A percentile compares a stretch with the other conserved stretches of the same genome.
Conservation (phyloP, 2,797 vertebrate species). For the Nannoperca obscura region DNA sequence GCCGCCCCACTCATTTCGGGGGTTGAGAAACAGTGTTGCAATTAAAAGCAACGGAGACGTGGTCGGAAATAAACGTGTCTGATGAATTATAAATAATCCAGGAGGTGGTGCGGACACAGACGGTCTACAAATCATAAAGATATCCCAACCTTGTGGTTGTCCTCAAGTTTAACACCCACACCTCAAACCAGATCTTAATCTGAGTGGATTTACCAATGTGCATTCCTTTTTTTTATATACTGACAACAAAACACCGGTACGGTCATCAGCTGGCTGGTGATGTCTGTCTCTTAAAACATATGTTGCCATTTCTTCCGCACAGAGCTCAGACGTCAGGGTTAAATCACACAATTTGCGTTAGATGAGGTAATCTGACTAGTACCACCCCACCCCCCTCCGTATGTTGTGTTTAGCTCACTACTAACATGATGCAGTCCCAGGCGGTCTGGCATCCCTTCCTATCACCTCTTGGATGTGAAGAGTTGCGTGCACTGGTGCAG, state of each 20-base stretch:
- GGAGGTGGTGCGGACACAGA: constrained; percentile 17
- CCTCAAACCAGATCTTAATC: constrained; percentile 22
- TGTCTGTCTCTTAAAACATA: neutral
- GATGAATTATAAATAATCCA: constrained; percentile 48
- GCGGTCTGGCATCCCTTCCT: constrained; percentile 31
- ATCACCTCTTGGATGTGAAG: constrained; percentile 18
- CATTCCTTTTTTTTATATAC: neutral
- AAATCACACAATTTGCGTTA: constrained; percentile 68
- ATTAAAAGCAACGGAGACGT: neutral
- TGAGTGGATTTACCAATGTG: constrained; percentile 8
- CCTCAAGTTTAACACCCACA: constrained; percentile 21
- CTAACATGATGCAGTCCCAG: constrained; percentile 64
- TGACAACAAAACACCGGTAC: neutral
- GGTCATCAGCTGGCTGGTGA: constrained; percentile 10
- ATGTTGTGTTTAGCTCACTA: constrained; percentile 67
- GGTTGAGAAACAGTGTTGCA: constrained; percentile 7
- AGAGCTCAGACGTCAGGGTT: constrained; percentile 38
- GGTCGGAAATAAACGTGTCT: constrained; percentile 4
- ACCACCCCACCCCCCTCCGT: constrained; percentile 65
- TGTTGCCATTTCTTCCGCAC: constrained; percentile 10
- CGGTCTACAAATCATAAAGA: neutral
- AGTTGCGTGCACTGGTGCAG: constrained; percentile 58
- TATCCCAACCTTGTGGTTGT: constrained; percentile 13
- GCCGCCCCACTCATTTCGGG: neutral
- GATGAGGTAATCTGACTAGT: constrained; percentile 77